Base-by-base conservation (phyloP, 1,140 invertebrate genomes). In the Drosophila mojavensis region DNA sequence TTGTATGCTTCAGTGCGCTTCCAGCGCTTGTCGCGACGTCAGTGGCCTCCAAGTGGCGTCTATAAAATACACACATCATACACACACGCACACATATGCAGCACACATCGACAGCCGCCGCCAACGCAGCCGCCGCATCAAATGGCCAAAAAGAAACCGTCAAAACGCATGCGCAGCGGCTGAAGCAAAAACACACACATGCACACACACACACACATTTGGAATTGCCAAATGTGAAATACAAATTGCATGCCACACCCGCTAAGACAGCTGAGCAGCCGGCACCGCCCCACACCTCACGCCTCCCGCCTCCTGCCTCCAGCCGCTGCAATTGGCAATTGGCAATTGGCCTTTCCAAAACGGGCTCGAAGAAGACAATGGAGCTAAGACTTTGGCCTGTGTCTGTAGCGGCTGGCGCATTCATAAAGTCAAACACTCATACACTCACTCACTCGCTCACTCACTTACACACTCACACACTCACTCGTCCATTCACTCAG, bases 231-330 rank as follows among this genome's bases (percentile, higher is more conserved):
- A 88, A 83, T 83, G 75, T 60, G 68, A 63, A 83, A 79, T 79
- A 86, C 79, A 81, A 88, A 88, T 88, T 74, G 82, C 82, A 86
- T 73, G 77, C 81, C 80, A 84, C 80, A 79, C 80, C 80, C 63
- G 36, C 55, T 62, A 41, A 56, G 41, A 45, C 48, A 64, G 41
- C 15, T n/a, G 60, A 54, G 54, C 17, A 39, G 2, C 55, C 30
- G 45, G 33, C 60, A 17, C 11, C 50, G 1, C 55, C 28, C 60
- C 20, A 41, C 33, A 33, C 45, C 13, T 1, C 28, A 17, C 2
- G 24, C 1, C n/a, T 11, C 53, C 30, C 24, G 33, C 7, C 26
- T 5, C 33, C 33, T 24, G 33, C 33, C 33, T 9, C 67, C 47
- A 48, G 30, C 43, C 39, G 9, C 11, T 15, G 15, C 43, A 33